phyloP scores from a whole-genome alignment of 2,888 invertebrate species.

The Polydrusus cervinus region DNA sequence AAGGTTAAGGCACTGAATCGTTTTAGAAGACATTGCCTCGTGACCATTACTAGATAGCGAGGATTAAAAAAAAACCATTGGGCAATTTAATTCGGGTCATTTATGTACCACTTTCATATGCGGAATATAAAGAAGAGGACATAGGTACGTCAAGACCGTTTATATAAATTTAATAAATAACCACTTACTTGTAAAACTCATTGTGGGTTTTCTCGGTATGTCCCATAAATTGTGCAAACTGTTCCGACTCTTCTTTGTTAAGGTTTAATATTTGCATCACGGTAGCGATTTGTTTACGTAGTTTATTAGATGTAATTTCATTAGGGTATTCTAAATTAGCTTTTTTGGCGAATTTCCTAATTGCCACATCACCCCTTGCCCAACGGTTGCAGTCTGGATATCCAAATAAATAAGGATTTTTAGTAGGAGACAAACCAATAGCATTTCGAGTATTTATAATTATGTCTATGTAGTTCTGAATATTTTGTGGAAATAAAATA shows the following conservation, averaged over 20 bases:
- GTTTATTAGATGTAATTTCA: conserved; percentile 54
- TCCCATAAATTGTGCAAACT: conserved; percentile 54
- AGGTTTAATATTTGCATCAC: conserved; percentile 56
- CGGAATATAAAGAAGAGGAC: background rate
- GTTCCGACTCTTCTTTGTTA: conserved; percentile 49
- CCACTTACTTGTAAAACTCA: conserved; percentile 50
- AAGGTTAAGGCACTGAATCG: too few species aligned
- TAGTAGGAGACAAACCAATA: conserved; percentile 51
- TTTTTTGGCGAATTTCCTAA: conserved; percentile 55
- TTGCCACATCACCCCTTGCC: conserved; percentile 56
- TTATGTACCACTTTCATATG: background rate
- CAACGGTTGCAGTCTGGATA: conserved; percentile 56
- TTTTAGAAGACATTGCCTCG: background rate
- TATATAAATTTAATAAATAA: background rate
- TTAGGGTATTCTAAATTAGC: conserved; percentile 56
- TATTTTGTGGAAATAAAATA: conserved; percentile 20
- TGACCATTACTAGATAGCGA: background rate
- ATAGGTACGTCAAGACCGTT: background rate
- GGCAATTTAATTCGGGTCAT: too few species aligned
- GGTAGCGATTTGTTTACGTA: conserved; percentile 60
- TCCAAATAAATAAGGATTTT: conserved; percentile 58
- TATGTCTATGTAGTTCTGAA: conserved; percentile 36
- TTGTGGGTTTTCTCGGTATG: conserved; percentile 56
- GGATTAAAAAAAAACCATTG: too few species aligned
- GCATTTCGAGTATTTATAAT: conserved; percentile 44